A percentile compares a stretch with the other conserved stretches of the same genome.
These are phyloP conservation scores for Yasuhikotakia modesta DNA, from an alignment of 2,797 vertebrate species.

Conservation along the genomic window DNA sequence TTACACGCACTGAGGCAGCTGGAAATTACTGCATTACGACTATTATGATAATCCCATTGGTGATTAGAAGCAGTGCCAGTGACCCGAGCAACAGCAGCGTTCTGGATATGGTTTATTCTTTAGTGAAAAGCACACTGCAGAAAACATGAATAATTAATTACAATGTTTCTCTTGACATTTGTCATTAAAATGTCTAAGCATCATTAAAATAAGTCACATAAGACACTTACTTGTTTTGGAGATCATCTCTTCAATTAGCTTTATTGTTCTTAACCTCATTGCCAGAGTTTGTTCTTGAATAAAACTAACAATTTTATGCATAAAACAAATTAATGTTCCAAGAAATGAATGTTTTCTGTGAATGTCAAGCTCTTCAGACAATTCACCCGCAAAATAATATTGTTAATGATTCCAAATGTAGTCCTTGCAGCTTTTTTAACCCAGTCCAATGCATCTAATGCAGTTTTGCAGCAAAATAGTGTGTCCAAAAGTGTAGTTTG, in stretches of 20 bases:
- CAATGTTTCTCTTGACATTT: background rate
- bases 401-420: too few relatives aligned
- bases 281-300: background rate
- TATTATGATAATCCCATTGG: slow-evolving; percentile 24
- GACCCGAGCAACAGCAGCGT: slow-evolving; percentile 3
- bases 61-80: slow-evolving; percentile 44
- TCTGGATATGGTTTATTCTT: slow-evolving; percentile 48
- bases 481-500: background rate
- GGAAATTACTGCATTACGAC: slow-evolving; percentile 32
- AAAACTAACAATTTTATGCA: too few relatives aligned
- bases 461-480: background rate
- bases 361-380: background rate
- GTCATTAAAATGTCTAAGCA: background rate
- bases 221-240: background rate
- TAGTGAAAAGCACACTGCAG: background rate
- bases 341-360: too few relatives aligned
- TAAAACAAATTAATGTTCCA: too few relatives aligned
- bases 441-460: background rate
- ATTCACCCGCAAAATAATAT: background rate
- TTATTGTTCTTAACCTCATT: background rate
- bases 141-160: background rate
- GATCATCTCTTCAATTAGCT: background rate
- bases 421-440: background rate
- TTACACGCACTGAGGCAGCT: slow-evolving; percentile 19
- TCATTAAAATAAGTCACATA: background rate